Base-by-base conservation (phyloP, 2,888 invertebrate species). In the Drosophila affinis region DNA sequence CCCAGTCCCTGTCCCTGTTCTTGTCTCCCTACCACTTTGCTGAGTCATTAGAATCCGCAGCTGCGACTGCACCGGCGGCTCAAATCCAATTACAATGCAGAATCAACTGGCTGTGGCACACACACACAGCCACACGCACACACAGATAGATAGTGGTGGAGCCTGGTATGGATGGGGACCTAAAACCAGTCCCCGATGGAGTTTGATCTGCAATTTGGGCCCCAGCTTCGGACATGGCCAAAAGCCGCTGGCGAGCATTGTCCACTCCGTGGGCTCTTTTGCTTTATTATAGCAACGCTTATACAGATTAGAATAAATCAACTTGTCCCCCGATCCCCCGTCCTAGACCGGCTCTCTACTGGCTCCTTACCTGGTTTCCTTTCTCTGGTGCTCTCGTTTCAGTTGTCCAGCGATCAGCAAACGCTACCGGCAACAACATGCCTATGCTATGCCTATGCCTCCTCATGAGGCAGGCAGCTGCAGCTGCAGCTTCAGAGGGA, bases 251-350 rank as follows among this genome's bases (percentile, higher is more conserved):
- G 81, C 79, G 49, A 62, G 74, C 82, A 77, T 85, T 83, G 82
- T 88, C 84, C 87, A 87, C 78, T 88, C 88, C 56, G 71, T 75
- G 84, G 71, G 71, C 85, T 75, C 76, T 82, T 85, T 88, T 85
- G 89, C 89, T 85, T 85, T 85, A 85, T 85, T 88, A 88, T 84
- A 77, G 85, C 87, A 80, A 76, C 76, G 85, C 89, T 85, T 88
- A 87, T 88, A 87, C 89, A 85, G 85, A 85, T 85, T 85, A 85
- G 85, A 85, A 85, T 85, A 85, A 85, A 85, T 85, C 85, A 85
- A 88, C 79, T 81, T 81, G 76, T 55, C 62, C 77, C 69, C 53
- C 54, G n/a, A 2, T 7, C 14, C 14, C 34, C 34, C 39, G 18
- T 47, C 27, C 52, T 45, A 29, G 55, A 47, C 64, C 54, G 59